Percentiles rank a stretch among this genome's conserved stretches.
These are phyloP conservation scores for Acrocyrtus sp. DNA, from an alignment of 2,888 invertebrate species.

Conservation along the genomic window DNA sequence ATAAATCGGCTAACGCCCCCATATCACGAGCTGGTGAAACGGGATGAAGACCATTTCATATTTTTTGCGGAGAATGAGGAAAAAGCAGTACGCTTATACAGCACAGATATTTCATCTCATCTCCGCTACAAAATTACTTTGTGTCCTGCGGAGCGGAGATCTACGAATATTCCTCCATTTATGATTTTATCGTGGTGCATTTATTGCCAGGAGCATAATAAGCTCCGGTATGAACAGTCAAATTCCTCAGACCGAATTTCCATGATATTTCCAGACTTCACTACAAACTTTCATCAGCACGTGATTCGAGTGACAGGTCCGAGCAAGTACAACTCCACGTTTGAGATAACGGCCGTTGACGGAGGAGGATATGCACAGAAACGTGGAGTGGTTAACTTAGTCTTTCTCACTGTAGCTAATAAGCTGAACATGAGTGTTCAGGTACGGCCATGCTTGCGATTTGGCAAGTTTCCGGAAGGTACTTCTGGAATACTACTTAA, in stretches of 20 bases:
- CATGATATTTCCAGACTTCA: constrained; percentile 34
- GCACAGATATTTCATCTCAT: not conserved
- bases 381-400: constrained; percentile 8
- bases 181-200: no score
- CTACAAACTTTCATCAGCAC: constrained; percentile 10
- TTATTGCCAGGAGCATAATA: no score
- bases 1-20: no score
- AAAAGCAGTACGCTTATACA: not conserved
- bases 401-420: constrained; percentile 4
- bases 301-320: constrained; percentile 14
- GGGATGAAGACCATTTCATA: constrained; percentile 25
- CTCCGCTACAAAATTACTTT: no score
- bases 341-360: constrained; percentile 6
- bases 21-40: not conserved
- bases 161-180: no score
- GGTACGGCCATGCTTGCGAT: not conserved
- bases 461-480: constrained; percentile 19
- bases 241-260: no score
- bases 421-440: constrained; percentile 20
- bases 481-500: constrained; percentile 4
- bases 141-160: no score
- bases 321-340: constrained; percentile 6
- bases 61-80: constrained; percentile 7
- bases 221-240: no score
- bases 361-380: constrained; percentile 22